These are phyloP conservation scores for Rhizoglyphus robini DNA, from an alignment of 1,140 invertebrate genomes.

Conservation along the genomic window DNA sequence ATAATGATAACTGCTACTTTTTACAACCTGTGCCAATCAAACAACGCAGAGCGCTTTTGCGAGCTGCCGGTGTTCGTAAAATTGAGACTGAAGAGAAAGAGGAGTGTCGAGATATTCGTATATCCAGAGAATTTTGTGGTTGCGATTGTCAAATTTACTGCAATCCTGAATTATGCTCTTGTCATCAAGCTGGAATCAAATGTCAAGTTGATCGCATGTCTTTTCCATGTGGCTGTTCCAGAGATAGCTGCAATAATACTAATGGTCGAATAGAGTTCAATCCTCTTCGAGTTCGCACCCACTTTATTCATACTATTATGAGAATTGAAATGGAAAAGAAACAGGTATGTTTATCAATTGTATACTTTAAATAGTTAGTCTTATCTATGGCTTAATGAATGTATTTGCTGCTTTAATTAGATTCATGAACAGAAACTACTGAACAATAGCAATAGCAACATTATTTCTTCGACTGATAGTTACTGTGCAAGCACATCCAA, in stretches of 20 bases:
- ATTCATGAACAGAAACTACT: not conserved
- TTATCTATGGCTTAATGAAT: not conserved
- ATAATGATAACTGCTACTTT: constrained; percentile 84
- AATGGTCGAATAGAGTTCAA: constrained; percentile 90
- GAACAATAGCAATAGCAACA: constrained; percentile 4
- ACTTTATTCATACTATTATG: constrained; percentile 94
- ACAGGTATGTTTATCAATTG: constrained; percentile 34
- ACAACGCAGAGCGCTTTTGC: constrained; percentile 66
- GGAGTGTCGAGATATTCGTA: constrained; percentile 77
- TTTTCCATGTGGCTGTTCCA: constrained; percentile 89
- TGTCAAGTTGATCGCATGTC: constrained; percentile 88
- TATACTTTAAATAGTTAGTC: too few species aligned
- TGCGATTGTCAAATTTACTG: constrained; percentile 85
- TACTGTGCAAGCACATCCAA: not conserved
- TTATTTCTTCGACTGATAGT: not conserved
- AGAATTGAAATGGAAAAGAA: constrained; percentile 77
- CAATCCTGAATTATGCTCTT: constrained; percentile 86
- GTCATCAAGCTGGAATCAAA: constrained; percentile 84
- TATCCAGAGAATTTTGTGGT: constrained; percentile 83
- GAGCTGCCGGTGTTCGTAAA: constrained; percentile 76
- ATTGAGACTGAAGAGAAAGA: constrained; percentile 88
- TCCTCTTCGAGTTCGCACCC: constrained; percentile 82
- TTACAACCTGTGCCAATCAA: constrained; percentile 74
- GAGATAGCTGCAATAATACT: constrained; percentile 82
- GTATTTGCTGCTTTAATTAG: not conserved